Evolutionary conservation across 1,140 invertebrate species (phyloP), one percentile per base, ranked within the genome.

Genomic region (Zaprionus kolodkinae): DNA sequence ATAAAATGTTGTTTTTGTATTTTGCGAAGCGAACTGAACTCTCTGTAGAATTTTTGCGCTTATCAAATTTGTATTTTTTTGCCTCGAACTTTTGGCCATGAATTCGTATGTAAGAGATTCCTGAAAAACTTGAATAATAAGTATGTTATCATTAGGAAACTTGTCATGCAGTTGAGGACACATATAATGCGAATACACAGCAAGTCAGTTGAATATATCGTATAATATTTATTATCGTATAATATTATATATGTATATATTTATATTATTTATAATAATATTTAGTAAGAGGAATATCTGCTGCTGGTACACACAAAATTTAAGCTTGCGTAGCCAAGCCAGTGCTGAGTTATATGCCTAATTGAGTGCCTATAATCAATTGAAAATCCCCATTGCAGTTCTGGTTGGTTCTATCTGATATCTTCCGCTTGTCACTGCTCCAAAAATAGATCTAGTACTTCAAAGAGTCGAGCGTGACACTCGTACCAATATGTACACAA

Each of bases 41-140:
- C 40, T 43, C n/a, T 43, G 6, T 15, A 43, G 40, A 6, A 3
- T 43, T 15, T 43, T 43, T 13, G n/a, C 13, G 40, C 7, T 59
- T 50, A 57, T 45, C 35, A 54, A 9, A 81, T 33, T 54, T 21
- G 21, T 21, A n/a, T 21, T 21, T 21, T 67, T 38, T 76, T 59
- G 66, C 61, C 38, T 17, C 59, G 61, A 79, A 87, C 72, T 82
- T 79, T 87, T 82, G 84, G 40, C 81, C 84, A 7, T 88, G 84
- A 81, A 81, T 75, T 21, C 21, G 21, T 59, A 33, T 35, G 43
- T 21, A 40, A 30, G 12, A 55, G 60, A 48, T 62, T 25, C 10
- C 2, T 4, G 17, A 17, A 21, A 25, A 25, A 50, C 10, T 25
- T 48, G n/a, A 17, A n/a, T 25, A 50, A 9, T 21, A 10, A 5